A percentile compares a stretch with the other conserved stretches of the same genome.
Evolutionary conservation across 2,113 vertebrate species (phyloP).

Genomic region (Epinephelus lanceolatus): DNA sequence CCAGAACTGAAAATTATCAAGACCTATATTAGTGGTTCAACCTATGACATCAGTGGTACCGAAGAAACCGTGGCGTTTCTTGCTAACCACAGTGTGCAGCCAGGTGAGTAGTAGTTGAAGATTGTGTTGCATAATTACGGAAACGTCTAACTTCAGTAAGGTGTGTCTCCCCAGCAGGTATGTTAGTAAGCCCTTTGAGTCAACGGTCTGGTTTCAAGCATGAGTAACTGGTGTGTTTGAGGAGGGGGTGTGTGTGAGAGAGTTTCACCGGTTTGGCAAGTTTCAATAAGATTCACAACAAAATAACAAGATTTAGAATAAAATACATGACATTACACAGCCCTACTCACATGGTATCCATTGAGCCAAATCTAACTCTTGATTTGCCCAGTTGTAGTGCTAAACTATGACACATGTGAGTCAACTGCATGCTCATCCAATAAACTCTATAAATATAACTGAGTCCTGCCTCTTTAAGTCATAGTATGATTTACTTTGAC

Average conservation of each 20-base stretch:
- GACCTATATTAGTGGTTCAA: neutral
- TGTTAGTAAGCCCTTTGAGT: conserved; percentile 56
- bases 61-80: neutral
- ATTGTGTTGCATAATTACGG: conserved; percentile 58
- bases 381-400: too few relatives aligned
- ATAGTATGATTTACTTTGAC: neutral
- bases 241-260: conserved; percentile 46
- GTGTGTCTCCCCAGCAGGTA: conserved; percentile 72
- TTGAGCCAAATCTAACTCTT: neutral
- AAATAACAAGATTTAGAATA: conserved; percentile 26
- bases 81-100: neutral
- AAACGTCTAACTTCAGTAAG: conserved; percentile 57
- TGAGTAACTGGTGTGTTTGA: conserved; percentile 47
- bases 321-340: neutral
- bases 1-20: neutral
- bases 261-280: conserved; percentile 72
- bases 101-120: conserved; percentile 22
- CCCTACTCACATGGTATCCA: neutral
- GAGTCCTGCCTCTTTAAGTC: neutral
- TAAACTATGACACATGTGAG: neutral
- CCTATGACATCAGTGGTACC: neutral
- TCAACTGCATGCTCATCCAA: neutral
- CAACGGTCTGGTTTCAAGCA: conserved; percentile 63
- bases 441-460: neutral
- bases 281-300: conserved; percentile 43